Base-by-base conservation (phyloP, 2,888 invertebrate genomes). In the Carcina quercana region DNA sequence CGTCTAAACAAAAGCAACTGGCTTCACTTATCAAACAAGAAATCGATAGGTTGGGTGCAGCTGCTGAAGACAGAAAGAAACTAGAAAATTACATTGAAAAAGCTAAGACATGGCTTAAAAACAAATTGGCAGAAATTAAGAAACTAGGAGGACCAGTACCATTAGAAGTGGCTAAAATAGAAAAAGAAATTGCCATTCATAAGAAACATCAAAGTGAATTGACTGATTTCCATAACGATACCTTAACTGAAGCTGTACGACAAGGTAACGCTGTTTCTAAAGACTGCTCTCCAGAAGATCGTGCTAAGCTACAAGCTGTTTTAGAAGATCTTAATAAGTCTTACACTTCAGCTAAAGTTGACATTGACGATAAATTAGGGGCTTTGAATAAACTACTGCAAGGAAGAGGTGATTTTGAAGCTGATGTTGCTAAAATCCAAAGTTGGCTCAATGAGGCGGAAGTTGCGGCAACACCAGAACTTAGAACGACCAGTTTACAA, bases 371-470 rank as follows among this genome's bases (percentile, higher is more conserved):
- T 33, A 92, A 92, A 51, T 86, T 91, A 39, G 86, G 89, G 36
- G 88, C 89, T 1, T 70, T 96, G 14, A 87, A 86, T 21, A 92
- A 92, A 70, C 80, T 94, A 7, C 73, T 94, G 7, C 89, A 91
- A 63, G 90, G 91, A 8, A 87, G 96, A 38, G 92, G 89, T 53
- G 87, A 91, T 27, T 94, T 95, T 50, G 97, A 97, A 71, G 87
- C 86, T 25, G 91, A 93, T 38, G 86, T 94, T 28, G 91, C 92
- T 35, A 90, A 91, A 52, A 91, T 94, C 59, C 90, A 92, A 43
- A 89, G 92, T 50, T 97, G 97, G 97, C 82, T 96, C 21, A 92
- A 94, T 47, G 94, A 97, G 74, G 94, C 94, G 15, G 96, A 96
- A 69, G 92, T 94, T 1, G 92, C 93, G 2, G 91, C 93, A 1